Base-by-base conservation (phyloP, 2,797 vertebrate species). In the Anolis apletophallus region DNA sequence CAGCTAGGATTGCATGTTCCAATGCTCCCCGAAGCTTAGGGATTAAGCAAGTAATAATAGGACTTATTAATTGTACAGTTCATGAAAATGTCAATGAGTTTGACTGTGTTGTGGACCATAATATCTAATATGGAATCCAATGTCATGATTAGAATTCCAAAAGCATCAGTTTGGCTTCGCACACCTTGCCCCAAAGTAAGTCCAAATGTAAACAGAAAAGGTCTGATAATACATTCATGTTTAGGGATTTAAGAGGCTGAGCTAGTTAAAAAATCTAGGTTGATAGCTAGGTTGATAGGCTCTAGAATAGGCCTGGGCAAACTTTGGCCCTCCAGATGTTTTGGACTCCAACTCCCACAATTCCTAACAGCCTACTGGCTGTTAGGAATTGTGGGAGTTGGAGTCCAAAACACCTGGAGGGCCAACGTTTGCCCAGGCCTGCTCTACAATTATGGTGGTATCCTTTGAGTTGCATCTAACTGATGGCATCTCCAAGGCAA, bases 101-200 rank as follows among this genome's bases (percentile, higher is more conserved):
- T 10, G 23, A 67, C 59, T 72, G 54, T 50, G 67, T 8, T 46
- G 1, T 73, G 68, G n/a, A 29, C 40, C 69, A 61, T 34, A 12
- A 26, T 73, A 76, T 80, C 36, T 40, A 79, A 72, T 16, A 26
- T 74, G 71, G 71, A 64, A 67, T 36, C 34, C 71, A 69, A 5
- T 7, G 26, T 29, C 26, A 69, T 59, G 72, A 57, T 68, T 82
- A 55, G 80, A 75, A 81, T 81, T 81, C 64, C 52, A 50, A 40
- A 34, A 54, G 68, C n/a, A 73, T 40, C 36, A 57, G 26, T 5
- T 55, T 76, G 71, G 13, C 16, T n/a, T 8, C 36, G 23, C 13
- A 16, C 6, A 34, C 72, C 40, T 67, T 23, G 50, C 85, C 77
- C 76, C 32, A 57, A 69, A 82, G 50, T 40, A 76, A 87, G 55